These are phyloP conservation scores for Yponomeuta plumbellus DNA, from an alignment of 2,888 invertebrate species.

Conservation along the genomic window DNA sequence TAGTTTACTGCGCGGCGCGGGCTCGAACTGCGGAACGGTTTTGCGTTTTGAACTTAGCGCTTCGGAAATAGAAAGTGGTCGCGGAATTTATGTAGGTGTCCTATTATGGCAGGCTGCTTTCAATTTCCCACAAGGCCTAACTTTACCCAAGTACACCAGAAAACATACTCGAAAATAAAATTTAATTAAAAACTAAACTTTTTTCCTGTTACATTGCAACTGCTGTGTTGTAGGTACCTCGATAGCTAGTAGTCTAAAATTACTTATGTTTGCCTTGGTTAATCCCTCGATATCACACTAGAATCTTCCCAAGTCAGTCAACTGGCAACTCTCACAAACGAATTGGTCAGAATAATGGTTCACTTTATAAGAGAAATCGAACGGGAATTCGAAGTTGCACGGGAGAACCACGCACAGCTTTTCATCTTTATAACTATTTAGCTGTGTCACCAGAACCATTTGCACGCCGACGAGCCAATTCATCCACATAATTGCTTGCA, in stretches of 20 bases:
- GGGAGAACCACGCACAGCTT: too few relatives aligned
- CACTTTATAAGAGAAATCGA: not conserved
- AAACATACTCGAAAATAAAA: too few relatives aligned
- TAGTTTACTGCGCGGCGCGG: not conserved
- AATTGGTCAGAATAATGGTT: not conserved
- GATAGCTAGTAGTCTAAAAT: too few relatives aligned
- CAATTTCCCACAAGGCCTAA: not conserved
- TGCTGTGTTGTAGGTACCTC: too few relatives aligned
- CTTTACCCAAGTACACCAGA: not conserved
- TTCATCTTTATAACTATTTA: too few relatives aligned
- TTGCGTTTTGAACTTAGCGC: not conserved
- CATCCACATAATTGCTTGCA: too few relatives aligned
- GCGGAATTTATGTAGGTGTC: not conserved
- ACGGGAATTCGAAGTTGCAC: too few relatives aligned
- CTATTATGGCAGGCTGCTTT: not conserved
- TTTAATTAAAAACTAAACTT: too few relatives aligned
- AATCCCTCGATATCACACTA: not conserved
- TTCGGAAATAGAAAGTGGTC: slow-evolving; percentile 4
- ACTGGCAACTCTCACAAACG: not conserved
- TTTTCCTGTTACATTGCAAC: too few relatives aligned
- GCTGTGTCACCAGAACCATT: too few relatives aligned
- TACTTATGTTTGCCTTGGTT: not conserved
- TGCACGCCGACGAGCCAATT: too few relatives aligned
- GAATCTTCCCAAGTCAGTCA: not conserved
- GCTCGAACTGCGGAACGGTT: slow-evolving; percentile 5